Conservation (phyloP, 2,113 vertebrate species). For the Recurvirostra avosetta region DNA sequence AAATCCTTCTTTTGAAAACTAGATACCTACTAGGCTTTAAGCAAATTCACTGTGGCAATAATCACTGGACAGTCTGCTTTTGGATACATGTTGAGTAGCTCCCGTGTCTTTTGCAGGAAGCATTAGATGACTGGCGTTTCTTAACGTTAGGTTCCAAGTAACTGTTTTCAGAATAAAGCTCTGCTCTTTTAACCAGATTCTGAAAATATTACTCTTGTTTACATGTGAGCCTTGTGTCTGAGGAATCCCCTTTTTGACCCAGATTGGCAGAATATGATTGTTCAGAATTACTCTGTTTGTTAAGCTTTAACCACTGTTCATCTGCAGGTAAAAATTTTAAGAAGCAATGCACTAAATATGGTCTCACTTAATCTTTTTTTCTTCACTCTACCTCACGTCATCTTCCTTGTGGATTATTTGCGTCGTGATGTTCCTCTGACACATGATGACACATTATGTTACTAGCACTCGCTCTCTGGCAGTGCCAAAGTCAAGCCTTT, state of each 20-base stretch:
- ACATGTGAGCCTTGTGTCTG: accelerated
- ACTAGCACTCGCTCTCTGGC: constrained; percentile 88
- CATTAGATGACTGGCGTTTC: neutral
- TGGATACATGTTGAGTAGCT: neutral
- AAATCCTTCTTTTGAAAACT: neutral
- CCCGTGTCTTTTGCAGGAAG: neutral
- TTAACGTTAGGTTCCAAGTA: neutral
- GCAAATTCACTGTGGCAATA: neutral
- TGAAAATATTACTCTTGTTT: neutral
- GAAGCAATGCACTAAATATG: neutral
- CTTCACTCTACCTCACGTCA: neutral
- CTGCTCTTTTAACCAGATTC: neutral
- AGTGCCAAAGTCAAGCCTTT: constrained; percentile 88
- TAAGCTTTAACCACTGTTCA: neutral
- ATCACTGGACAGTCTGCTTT: neutral
- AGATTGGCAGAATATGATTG: accelerated
- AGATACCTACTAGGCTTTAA: neutral
- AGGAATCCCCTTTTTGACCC: neutral
- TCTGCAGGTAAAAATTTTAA: neutral
- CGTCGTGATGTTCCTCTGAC: neutral
- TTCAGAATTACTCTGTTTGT: neutral
- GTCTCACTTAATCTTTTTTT: neutral
- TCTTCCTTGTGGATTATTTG: neutral
- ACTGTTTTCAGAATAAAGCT: neutral
- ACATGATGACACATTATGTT: accelerated